Conservation (phyloP, 2,113 vertebrate genomes). For the Baryphthengus martii region DNA sequence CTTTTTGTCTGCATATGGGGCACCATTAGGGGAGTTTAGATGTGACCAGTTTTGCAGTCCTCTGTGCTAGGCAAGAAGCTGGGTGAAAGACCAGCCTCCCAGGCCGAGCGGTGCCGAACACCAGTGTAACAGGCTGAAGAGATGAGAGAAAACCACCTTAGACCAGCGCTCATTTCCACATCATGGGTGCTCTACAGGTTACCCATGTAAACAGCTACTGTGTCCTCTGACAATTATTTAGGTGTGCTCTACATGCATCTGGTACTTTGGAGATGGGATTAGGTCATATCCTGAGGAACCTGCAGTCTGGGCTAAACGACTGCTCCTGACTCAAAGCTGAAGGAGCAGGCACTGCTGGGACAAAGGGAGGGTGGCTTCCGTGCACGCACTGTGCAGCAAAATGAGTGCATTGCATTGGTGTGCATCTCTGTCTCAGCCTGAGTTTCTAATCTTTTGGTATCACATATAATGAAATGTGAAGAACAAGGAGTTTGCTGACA, state of each 20-base stretch:
- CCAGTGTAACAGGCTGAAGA: not conserved
- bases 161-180: fast-evolving
- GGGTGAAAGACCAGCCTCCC: not conserved
- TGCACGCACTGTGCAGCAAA: fast-evolving
- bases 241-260: not conserved
- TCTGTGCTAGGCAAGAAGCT: not conserved
- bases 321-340: not conserved
- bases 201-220: not conserved
- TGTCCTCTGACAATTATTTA: not conserved
- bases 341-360: not conserved
- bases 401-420: not conserved
- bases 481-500: not conserved
- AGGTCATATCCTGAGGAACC: not conserved
- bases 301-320: not conserved
- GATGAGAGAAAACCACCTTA: not conserved
- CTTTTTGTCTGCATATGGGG: not conserved
- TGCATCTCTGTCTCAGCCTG: not conserved
- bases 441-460: not conserved
- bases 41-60: not conserved
- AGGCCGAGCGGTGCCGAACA: not conserved
- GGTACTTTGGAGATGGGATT: not conserved
- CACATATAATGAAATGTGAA: not conserved
- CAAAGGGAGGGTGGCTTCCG: not conserved
- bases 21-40: not conserved
- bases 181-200: not conserved